Conservation (phyloP, 2,888 invertebrate species). For the Eupelmus urozonus region DNA sequence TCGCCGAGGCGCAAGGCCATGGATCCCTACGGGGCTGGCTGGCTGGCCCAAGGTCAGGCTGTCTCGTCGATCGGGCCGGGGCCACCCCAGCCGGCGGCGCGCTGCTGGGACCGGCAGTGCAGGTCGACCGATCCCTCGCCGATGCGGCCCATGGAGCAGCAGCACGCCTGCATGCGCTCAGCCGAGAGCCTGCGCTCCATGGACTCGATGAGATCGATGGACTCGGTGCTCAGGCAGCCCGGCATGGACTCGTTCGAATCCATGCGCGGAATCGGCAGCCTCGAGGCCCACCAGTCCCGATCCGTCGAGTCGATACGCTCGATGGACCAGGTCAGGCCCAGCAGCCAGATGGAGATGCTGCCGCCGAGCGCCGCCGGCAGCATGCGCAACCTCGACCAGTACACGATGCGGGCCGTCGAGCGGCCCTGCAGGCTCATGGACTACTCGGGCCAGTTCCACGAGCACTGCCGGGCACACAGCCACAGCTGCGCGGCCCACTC, state of each 20-base stretch:
- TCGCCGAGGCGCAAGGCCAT: background rate
- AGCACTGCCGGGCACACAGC: slow-evolving; percentile 70
- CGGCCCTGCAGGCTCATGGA: slow-evolving; percentile 74
- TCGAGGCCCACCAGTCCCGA: slow-evolving; percentile 67
- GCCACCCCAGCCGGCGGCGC: slow-evolving; percentile 57
- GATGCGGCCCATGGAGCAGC: slow-evolving; percentile 72
- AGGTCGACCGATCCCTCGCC: slow-evolving; percentile 75
- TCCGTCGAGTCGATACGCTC: slow-evolving; percentile 69
- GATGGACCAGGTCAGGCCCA: slow-evolving; percentile 42
- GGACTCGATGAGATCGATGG: slow-evolving; percentile 75
- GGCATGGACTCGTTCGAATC: slow-evolving; percentile 48
- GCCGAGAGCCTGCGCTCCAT: slow-evolving; percentile 75
- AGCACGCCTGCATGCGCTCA: slow-evolving; percentile 66
- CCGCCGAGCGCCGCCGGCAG: slow-evolving; percentile 63
- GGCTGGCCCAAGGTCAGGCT: slow-evolving; percentile 68
- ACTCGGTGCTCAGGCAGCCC: slow-evolving; percentile 71
- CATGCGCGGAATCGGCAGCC: slow-evolving; percentile 19
- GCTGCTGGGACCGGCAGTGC: slow-evolving; percentile 75
- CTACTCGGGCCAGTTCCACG: slow-evolving; percentile 70
- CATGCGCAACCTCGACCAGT: slow-evolving; percentile 67
- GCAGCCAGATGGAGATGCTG: slow-evolving; percentile 56
- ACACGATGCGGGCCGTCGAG: slow-evolving; percentile 69
- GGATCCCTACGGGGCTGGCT: slow-evolving; percentile 15
- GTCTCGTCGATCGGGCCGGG: slow-evolving; percentile 52
- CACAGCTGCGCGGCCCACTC: slow-evolving; percentile 72